Evolutionary conservation across 1,140 invertebrate genomes (phyloP).

Genomic region (Brachionus asplanchnoidis): DNA sequence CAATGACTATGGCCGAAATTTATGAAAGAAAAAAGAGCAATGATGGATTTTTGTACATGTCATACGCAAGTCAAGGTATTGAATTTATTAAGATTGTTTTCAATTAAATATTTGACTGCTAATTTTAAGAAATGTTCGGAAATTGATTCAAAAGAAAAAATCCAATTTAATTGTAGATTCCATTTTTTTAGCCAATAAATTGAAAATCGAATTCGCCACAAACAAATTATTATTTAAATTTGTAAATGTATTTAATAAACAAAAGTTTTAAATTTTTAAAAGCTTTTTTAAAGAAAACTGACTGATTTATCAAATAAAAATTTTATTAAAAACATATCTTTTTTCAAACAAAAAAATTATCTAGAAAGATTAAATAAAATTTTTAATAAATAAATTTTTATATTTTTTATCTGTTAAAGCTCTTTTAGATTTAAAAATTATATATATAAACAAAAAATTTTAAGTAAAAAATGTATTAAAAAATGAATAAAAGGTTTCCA

Average conservation of each 20-base stretch:
- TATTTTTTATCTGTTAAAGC: no score
- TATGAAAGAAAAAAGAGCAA: conserved; percentile 69
- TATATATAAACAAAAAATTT: no score
- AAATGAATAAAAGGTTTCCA: no score
- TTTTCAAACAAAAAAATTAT: not conserved
- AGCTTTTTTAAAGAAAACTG: not conserved
- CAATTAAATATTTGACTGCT: not conserved
- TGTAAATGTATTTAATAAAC: not conserved
- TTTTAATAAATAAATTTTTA: no score
- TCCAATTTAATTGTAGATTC: not conserved
- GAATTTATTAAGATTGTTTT: not conserved
- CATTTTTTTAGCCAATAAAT: not conserved
- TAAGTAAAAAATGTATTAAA: no score
- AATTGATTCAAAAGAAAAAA: not conserved
- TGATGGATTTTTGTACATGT: conserved; percentile 78
- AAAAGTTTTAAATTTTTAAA: not conserved
- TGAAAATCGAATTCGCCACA: not conserved
- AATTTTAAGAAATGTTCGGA: conserved; percentile 2
- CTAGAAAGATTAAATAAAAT: not conserved
- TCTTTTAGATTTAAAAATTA: no score
- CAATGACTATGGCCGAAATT: conserved; percentile 71
- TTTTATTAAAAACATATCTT: no score
- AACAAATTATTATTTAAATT: not conserved
- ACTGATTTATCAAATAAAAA: no score
- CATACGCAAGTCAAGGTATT: conserved; percentile 72